Evolutionary conservation across 2,888 invertebrate genomes (phyloP).

Genomic region (Erpobdella octoculata): DNA sequence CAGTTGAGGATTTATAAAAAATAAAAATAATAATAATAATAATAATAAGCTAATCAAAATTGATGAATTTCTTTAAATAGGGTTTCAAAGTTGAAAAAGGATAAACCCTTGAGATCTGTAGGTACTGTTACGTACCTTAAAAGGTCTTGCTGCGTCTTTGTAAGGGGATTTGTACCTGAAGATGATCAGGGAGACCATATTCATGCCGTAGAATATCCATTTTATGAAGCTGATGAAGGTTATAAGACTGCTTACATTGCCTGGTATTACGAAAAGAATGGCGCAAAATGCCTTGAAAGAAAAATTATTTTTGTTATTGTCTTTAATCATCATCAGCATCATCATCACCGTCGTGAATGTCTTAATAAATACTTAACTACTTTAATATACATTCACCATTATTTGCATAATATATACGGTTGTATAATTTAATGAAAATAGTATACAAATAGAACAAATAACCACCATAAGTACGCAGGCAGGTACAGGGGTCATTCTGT

Average conservation of each 20-base stretch:
- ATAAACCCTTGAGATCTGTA: background rate
- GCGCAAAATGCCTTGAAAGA: conserved; percentile 16
- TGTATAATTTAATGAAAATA: background rate
- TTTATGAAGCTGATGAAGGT: conserved; percentile 97
- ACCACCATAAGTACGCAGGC: conserved; percentile 87
- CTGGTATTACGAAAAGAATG: conserved; percentile 80
- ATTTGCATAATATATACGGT: background rate
- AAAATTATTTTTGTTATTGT: background rate
- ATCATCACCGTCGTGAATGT: too few relatives aligned
- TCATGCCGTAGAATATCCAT: conserved; percentile 93
- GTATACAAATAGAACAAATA: background rate
- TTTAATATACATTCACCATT: too few relatives aligned
- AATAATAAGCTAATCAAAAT: background rate
- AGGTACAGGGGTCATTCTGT: conserved; percentile 83
- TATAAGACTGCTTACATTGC: conserved; percentile 85
- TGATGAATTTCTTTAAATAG: background rate
- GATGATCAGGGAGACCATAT: conserved; percentile 84
- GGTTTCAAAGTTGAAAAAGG: background rate
- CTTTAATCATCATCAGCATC: too few relatives aligned
- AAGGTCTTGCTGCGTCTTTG: conserved; percentile 7
- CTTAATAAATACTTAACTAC: too few relatives aligned
- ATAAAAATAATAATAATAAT: background rate
- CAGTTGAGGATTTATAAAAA: background rate
- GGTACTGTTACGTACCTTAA: background rate
- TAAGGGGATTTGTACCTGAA: conserved; percentile 60